phyloP scores from a whole-genome alignment of 35 echinoderm and acorn worm species.

The Patiria miniata region DNA sequence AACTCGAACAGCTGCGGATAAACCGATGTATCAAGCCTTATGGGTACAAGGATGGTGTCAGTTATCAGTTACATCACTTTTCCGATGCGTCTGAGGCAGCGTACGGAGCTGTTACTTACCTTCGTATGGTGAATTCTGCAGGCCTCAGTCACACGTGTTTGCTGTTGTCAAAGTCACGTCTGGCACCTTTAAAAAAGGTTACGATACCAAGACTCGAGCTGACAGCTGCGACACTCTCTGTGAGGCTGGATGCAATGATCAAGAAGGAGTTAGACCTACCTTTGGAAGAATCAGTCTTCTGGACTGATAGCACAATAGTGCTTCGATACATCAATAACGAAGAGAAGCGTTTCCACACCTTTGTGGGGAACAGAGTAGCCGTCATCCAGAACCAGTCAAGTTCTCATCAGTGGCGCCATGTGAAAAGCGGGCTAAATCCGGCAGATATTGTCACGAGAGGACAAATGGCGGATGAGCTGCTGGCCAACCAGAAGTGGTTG shows the following conservation, averaged over 20 bases:
- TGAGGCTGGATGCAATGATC: conserved; percentile 56
- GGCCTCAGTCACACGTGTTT: conserved; percentile 30
- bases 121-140: conserved; percentile 7
- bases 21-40: conserved; percentile 46
- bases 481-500: conserved; percentile 33
- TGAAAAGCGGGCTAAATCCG: conserved; percentile 42
- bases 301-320: conserved; percentile 52
- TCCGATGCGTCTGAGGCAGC: conserved; percentile 64
- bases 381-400: conserved; percentile 44
- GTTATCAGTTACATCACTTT: conserved; percentile 65
- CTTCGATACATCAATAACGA: conserved; percentile 55
- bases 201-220: conserved; percentile 74
- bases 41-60: not conserved
- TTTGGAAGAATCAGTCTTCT: conserved; percentile 24
- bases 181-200: conserved; percentile 58
- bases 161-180: conserved; percentile 40
- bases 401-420: conserved; percentile 60
- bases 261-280: conserved; percentile 30
- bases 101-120: conserved; percentile 57
- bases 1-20: conserved; percentile 26
- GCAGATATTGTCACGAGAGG: conserved; percentile 64
- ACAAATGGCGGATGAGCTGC: conserved; percentile 24
- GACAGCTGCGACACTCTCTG: conserved; percentile 39
- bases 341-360: conserved; percentile 67
- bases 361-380: conserved; percentile 57